Percentiles rank a stretch among this genome's conserved stretches.
Evolutionary conservation across 2,113 vertebrate genomes (phyloP).

Genomic region (Centropristis striata): DNA sequence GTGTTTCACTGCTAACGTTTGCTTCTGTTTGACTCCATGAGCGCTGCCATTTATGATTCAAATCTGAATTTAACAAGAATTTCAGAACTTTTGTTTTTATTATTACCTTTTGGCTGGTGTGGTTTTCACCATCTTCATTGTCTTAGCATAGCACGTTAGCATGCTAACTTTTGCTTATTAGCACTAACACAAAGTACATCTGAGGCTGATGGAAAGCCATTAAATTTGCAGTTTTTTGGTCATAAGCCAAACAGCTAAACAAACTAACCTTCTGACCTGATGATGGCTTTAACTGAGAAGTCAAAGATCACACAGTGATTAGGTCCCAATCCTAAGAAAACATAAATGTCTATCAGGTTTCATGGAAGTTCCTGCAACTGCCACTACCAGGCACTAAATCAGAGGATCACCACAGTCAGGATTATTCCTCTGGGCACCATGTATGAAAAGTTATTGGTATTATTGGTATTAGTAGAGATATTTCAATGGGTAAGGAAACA

Average conservation of each 20-base stretch:
- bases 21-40: constrained; percentile 11
- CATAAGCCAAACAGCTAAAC: background rate
- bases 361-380: background rate
- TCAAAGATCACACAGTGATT: background rate
- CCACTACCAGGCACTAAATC: background rate
- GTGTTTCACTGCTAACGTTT: background rate
- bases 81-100: too few relatives aligned
- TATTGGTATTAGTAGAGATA: background rate
- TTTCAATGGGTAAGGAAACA: background rate
- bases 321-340: background rate
- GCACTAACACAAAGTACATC: background rate
- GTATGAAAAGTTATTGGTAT: background rate
- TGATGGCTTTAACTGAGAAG: background rate
- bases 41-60: background rate
- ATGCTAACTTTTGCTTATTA: background rate
- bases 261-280: background rate
- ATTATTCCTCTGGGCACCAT: background rate
- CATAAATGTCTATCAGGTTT: background rate
- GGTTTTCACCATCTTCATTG: too few relatives aligned
- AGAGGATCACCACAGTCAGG: background rate
- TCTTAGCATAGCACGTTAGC: background rate
- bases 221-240: background rate
- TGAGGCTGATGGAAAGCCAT: background rate
- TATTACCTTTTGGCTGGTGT: too few relatives aligned
- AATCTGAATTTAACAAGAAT: too few relatives aligned